Evolutionary conservation across 2,113 vertebrate genomes (phyloP), one percentile per base, ranked within the genome.

Genomic region (Hippocampus mohnikei): DNA sequence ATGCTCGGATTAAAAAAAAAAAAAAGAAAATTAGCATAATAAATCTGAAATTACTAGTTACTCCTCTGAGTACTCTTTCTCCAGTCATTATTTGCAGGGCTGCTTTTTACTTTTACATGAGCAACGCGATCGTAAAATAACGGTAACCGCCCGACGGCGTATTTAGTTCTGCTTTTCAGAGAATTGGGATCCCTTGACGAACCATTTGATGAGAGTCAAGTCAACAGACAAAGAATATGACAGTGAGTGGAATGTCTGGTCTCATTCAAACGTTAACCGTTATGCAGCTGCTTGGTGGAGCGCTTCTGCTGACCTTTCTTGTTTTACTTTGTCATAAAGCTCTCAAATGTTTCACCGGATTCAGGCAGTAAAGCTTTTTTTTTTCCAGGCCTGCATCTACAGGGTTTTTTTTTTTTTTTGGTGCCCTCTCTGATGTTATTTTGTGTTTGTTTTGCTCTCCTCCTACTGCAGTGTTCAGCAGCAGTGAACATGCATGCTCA

Each of bases 401-500:
- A 25, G n/a, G 0, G 21, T 12, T 56, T 56, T 12, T 25, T 6
- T 37, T 37, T 37, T 56, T 23, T 25, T 21, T 52, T 66, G 21
- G 20, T 59, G 0, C 20, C 50, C 16, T 58, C 27, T 50, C 67
- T 56, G 61, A 70, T 66, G 62, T 80, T 21, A 71, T 18, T 60
- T 33, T 60, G 41, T 64, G 78, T 21, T 67, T 27, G 16, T 18
- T 55, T 41, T 25, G 53, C 2, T 61, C 40, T 11, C 53, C 11
- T 44, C 50, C 44, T 78, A 61, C 40, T 68, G 37, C 56, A 33
- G 16, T 68, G 65, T 63, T 78, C 15, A 50, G 44, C 48, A 50
- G 16, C 46, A 50, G 40, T 53, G 23, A 58, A 27, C 55, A 27
- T 15, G 55, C 3, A 15, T 11, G 23, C 23, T 56, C 55, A 56